A percentile compares a stretch with the other conserved stretches of the same genome.
phyloP scores from a whole-genome alignment of 2,888 invertebrate species.

The Macrophya alboannulata region DNA sequence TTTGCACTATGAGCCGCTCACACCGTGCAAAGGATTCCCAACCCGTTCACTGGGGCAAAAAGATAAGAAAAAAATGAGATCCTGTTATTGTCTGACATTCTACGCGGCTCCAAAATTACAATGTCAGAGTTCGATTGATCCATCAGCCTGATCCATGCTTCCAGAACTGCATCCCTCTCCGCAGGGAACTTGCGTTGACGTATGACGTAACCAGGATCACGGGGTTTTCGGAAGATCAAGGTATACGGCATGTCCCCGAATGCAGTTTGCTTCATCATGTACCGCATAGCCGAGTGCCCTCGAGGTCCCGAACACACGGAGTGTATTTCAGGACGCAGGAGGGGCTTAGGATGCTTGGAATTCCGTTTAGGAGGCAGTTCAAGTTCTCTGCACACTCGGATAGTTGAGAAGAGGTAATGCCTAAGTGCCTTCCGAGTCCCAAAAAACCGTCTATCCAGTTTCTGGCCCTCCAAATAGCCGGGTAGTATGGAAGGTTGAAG shows the following conservation, averaged over 20 bases:
- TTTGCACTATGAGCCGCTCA: not conserved
- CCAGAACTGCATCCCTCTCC: not conserved
- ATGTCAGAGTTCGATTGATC: not conserved
- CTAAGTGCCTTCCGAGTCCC: conserved; percentile 24
- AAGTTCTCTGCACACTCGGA: conserved; percentile 27
- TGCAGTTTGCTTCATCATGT: not conserved
- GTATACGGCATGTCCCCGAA: conserved; percentile 4
- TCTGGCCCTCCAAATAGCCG: not conserved
- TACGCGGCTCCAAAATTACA: not conserved
- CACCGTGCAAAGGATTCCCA: not conserved
- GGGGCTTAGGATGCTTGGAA: conserved; percentile 12
- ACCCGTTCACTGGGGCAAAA: not conserved
- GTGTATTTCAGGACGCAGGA: not conserved
- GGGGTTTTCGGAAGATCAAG: not conserved
- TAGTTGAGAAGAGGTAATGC: not conserved
- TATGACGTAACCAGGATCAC: not conserved
- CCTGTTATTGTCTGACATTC: not conserved
- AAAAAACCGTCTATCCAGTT: conserved; percentile 8
- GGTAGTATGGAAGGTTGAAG: not conserved
- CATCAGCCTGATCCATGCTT: not conserved
- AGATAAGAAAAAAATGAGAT: not conserved
- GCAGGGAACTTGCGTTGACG: not conserved
- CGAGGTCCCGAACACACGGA: conserved; percentile 26
- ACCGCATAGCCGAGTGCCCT: conserved; percentile 22
- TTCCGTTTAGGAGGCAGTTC: conserved; percentile 32